Base-by-base conservation (phyloP, 1,140 invertebrate species). In the Eupristina koningsbergeri region DNA sequence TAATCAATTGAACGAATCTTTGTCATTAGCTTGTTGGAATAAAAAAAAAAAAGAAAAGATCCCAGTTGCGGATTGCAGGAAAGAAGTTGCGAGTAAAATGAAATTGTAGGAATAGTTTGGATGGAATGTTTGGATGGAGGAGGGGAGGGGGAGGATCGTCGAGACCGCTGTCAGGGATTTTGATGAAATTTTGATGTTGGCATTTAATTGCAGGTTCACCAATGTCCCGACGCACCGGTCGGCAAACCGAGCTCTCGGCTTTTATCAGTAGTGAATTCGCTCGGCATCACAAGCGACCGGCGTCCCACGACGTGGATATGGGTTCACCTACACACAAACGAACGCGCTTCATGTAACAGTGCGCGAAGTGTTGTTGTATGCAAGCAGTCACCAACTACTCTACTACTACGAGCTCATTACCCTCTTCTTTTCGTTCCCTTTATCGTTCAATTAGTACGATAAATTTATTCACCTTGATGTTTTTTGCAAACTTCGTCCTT, bases 211-310 rank as follows among this genome's bases (percentile, higher is more conserved):
- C 87, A 91, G 89, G 89, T 80, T 89, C 91, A 84, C 89, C 89
- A 86, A 89, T 91, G 87, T 90, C 90, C 81, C 88, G 91, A 80
- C 90, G 89, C 85, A 85, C 90, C 84, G 90, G 91, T 80, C 87
- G 89, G 84, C 91, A 91, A 88, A 93, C 94, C 47, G 96, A 96
- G 89, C 91, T 96, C 82, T 96, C 95, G 90, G 93, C 95, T 86
- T 96, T 96, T 91, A 96, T 96, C 89, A 94, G 94, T 87, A 95
- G 95, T 87, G 96, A 96, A 92, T 95, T 96, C 88, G 95, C 95
- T 81, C 93, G 96, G 80, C 95, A 96, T 93, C 93, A 94, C 89
- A 97, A 96, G 92, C 93, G 96, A 87, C 94, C 95, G 39, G 94
- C 95, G 67, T 92, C 94, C 50, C 93, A 94, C 79, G 94, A 95